A percentile compares a stretch with the other conserved stretches of the same genome.
These are phyloP conservation scores for Lycodopsis pacificus DNA, from an alignment of 2,797 vertebrate genomes.

Conservation along the genomic window DNA sequence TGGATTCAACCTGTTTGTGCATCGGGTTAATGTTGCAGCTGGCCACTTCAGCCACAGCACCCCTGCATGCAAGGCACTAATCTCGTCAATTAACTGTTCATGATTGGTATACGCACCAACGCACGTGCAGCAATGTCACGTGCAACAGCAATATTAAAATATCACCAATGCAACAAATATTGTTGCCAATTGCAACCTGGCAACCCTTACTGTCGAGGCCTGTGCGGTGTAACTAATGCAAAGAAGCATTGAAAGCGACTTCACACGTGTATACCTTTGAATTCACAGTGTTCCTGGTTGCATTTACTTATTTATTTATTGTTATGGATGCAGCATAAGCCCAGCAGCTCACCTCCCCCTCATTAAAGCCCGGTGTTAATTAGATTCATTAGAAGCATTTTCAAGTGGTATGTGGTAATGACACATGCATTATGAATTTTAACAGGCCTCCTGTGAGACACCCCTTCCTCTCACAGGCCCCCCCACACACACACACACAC, in stretches of 20 bases:
- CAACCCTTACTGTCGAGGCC: too few species aligned
- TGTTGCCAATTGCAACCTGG: too few species aligned
- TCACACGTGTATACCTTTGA: not conserved
- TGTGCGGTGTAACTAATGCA: not conserved
- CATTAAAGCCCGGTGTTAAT: constrained; percentile 40
- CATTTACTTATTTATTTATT: not conserved
- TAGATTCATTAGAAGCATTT: constrained; percentile 57
- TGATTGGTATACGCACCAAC: not conserved
- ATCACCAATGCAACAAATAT: too few species aligned
- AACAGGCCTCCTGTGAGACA: constrained; percentile 54
- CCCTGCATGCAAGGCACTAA: too few species aligned
- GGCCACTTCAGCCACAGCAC: too few species aligned
- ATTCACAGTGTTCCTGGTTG: not conserved
- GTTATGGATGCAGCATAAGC: not conserved
- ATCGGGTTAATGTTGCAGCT: not conserved
- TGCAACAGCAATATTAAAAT: too few species aligned
- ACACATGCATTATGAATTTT: constrained; percentile 65
- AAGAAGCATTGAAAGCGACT: not conserved
- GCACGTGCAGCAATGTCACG: too few species aligned
- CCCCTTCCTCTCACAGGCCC: constrained; percentile 13
- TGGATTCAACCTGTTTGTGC: not conserved
- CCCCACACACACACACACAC: too few species aligned
- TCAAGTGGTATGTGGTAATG: constrained; percentile 68
- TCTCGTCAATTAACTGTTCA: not conserved
- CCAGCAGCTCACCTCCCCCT: constrained; percentile 19